Evolutionary conservation across 2,113 vertebrate species (phyloP).

Genomic region (Garra rufa): DNA sequence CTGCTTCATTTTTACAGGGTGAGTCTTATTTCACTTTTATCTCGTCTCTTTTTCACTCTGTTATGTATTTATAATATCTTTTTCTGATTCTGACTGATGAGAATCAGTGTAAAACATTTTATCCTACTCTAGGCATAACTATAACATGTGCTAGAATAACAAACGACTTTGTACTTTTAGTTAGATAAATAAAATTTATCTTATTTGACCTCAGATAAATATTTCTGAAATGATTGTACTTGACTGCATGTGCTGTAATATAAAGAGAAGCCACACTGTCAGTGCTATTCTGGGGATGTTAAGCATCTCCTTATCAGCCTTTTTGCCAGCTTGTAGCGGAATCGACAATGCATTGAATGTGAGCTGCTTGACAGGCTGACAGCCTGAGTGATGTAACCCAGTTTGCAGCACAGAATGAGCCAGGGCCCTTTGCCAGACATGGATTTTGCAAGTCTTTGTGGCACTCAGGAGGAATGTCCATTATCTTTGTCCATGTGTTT

Average conservation of each 20-base stretch:
- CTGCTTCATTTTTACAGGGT: not conserved
- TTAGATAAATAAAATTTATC: not conserved
- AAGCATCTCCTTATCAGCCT: not conserved
- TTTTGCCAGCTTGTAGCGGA: not conserved
- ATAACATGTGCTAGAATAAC: not conserved
- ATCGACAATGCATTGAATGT: not conserved
- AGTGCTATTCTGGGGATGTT: not conserved
- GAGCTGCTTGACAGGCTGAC: not conserved
- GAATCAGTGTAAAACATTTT: not conserved
- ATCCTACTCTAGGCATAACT: not conserved
- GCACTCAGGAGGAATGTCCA: too few species aligned
- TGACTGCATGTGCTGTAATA: not conserved
- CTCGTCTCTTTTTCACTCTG: not conserved
- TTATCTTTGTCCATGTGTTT: slow-evolving; percentile 74
- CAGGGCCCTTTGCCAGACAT: not conserved
- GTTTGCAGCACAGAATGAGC: not conserved
- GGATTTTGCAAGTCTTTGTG: not conserved
- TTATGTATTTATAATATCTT: not conserved
- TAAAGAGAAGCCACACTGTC: not conserved
- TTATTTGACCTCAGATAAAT: not conserved
- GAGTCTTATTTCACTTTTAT: not conserved
- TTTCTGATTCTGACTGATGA: not conserved
- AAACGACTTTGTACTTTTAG: not conserved
- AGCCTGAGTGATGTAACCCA: not conserved
- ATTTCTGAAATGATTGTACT: not conserved